These are phyloP conservation scores for Onthophagus taurus DNA, from an alignment of 1,140 invertebrate species.

Conservation along the genomic window DNA sequence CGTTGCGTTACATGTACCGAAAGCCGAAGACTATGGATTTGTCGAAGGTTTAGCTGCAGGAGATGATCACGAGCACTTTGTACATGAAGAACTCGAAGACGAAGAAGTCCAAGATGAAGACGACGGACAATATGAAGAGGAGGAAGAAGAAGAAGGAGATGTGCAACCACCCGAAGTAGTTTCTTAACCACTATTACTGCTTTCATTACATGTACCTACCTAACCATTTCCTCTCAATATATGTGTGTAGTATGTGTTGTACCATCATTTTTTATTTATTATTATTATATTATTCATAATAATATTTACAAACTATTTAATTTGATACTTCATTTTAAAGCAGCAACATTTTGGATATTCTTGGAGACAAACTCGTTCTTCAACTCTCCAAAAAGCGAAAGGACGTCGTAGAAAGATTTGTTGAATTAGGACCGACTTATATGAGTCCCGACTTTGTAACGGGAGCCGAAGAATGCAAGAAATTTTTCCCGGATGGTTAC, in stretches of 20 bases:
- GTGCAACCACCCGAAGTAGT: too few species aligned
- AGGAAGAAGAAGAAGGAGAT: conserved; percentile 10
- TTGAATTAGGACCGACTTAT: conserved; percentile 47
- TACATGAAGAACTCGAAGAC: conserved; percentile 5
- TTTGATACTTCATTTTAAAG: too few species aligned
- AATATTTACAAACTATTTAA: too few species aligned
- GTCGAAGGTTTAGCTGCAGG: conserved; percentile 18
- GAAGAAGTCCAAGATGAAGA: too few species aligned
- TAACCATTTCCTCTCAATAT: too few species aligned
- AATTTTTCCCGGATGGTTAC: conserved; percentile 52
- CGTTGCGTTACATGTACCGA: not conserved
- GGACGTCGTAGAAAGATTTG: conserved; percentile 40
- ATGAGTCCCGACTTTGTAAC: conserved; percentile 48
- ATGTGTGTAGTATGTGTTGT: too few species aligned
- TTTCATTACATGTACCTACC: too few species aligned
- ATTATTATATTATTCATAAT: too few species aligned
- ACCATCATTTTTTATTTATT: too few species aligned
- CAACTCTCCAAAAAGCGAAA: conserved; percentile 45
- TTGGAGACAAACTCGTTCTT: conserved; percentile 50
- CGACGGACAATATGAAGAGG: too few species aligned
- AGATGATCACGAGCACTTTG: conserved; percentile 12
- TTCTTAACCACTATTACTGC: too few species aligned
- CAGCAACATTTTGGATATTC: too few species aligned
- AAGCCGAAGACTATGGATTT: conserved; percentile 3
- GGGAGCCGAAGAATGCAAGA: conserved; percentile 45